Evolutionary conservation across 1,140 invertebrate genomes (phyloP).

Genomic region (Orius insidiosus): DNA sequence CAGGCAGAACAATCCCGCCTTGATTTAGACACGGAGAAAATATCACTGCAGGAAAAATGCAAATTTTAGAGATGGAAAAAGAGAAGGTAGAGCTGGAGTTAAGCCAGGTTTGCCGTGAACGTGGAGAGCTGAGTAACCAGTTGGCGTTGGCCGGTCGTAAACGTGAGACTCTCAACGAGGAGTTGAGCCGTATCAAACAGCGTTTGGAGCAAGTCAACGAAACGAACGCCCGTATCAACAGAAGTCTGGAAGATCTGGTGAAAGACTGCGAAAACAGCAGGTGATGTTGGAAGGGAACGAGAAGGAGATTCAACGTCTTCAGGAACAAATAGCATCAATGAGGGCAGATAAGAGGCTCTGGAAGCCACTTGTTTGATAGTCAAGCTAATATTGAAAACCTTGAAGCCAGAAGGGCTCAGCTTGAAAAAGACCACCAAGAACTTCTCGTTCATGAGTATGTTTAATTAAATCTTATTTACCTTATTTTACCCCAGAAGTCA

Average conservation of each 20-base stretch:
- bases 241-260: conserved; percentile 57
- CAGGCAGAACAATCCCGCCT: conserved; percentile 56
- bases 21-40: conserved; percentile 62
- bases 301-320: conserved; percentile 53
- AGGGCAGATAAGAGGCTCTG: conserved; percentile 59
- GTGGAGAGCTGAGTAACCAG: conserved; percentile 61
- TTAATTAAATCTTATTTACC: too few species aligned
- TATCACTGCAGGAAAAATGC: conserved; percentile 56
- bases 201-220: conserved; percentile 58
- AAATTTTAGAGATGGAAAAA: conserved; percentile 70
- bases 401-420: conserved; percentile 45
- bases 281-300: conserved; percentile 48
- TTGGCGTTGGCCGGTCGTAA: conserved; percentile 53
- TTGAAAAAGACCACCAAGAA: conserved; percentile 60
- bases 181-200: conserved; percentile 51
- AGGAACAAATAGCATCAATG: conserved; percentile 54
- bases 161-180: conserved; percentile 57
- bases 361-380: conserved; percentile 65
- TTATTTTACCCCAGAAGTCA: too few species aligned
- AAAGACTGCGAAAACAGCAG: conserved; percentile 67
- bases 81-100: conserved; percentile 55
- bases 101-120: conserved; percentile 43
- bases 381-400: conserved; percentile 57
- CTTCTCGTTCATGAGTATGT: conserved; percentile 44
- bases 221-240: conserved; percentile 56